phyloP scores from a whole-genome alignment of 2,888 invertebrate species.

The Rhimphoctona megacephalus region DNA sequence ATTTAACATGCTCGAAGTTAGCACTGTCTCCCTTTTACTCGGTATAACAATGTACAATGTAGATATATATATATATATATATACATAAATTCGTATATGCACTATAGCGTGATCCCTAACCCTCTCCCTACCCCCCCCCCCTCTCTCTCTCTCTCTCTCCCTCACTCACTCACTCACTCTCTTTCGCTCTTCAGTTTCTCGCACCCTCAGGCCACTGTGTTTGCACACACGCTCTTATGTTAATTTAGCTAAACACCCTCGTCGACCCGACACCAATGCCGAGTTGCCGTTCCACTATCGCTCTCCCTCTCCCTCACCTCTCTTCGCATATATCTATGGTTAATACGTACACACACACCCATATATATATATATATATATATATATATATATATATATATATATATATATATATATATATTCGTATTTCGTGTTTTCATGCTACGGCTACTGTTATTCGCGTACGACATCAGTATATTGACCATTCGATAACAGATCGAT shows the following conservation, averaged over 20 bases:
- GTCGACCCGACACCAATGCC: slow-evolving; percentile 67
- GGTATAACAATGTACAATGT: slow-evolving; percentile 42
- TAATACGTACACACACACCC: too few relatives aligned
- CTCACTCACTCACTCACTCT: slow-evolving; percentile 56
- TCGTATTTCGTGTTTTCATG: slow-evolving; percentile 44
- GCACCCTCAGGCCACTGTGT: slow-evolving; percentile 78
- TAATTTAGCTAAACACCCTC: slow-evolving; percentile 84
- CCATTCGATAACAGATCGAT: slow-evolving; percentile 7
- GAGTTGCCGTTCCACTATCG: slow-evolving; percentile 58
- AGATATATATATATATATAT: background rate
- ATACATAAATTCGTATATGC: background rate
- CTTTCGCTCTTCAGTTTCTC: slow-evolving; percentile 56
- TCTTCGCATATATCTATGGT: background rate
- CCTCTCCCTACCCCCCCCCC: slow-evolving; percentile 36
- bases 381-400: background rate
- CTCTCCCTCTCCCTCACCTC: too few relatives aligned
- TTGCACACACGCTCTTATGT: slow-evolving; percentile 85
- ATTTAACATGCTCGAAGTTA: slow-evolving; percentile 35
- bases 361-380: background rate
- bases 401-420: background rate
- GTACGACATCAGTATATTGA: background rate
- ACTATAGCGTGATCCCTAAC: slow-evolving; percentile 58
- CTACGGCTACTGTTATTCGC: slow-evolving; percentile 33
- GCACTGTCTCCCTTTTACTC: slow-evolving; percentile 62
- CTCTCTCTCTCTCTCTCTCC: slow-evolving; percentile 54